A percentile compares a stretch with the other conserved stretches of the same genome.
Conservation (phyloP, 92 coral and sea anemone genomes). For the Heliopora coerulea region DNA sequence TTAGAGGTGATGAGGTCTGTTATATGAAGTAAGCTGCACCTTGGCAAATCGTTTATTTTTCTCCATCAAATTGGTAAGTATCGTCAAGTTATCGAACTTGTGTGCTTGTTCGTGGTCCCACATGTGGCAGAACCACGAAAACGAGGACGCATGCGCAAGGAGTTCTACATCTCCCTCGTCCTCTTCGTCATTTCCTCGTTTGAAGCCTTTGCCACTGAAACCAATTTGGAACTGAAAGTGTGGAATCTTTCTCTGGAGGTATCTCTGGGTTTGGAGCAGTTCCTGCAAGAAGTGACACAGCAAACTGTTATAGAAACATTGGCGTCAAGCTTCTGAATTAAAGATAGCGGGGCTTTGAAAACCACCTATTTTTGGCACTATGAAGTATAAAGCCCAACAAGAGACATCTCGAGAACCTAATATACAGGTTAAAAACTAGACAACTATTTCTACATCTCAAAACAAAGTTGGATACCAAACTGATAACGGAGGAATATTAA, state of each 20-base stretch:
- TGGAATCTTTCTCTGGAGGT: constrained; percentile 71
- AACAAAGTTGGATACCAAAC: too few relatives aligned
- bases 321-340: too few relatives aligned
- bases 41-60: constrained; percentile 80
- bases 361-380: too few relatives aligned
- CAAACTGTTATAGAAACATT: too few relatives aligned
- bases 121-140: constrained; percentile 96
- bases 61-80: constrained; percentile 68
- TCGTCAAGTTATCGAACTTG: constrained; percentile 59
- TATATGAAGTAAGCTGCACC: constrained; percentile 55
- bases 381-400: too few relatives aligned
- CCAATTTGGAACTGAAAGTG: constrained; percentile 91
- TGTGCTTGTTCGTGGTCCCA: constrained; percentile 95
- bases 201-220: constrained; percentile 88
- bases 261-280: constrained; percentile 71
- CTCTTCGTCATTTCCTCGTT: constrained; percentile 72
- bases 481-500: too few relatives aligned
- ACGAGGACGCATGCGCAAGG: constrained; percentile 71
- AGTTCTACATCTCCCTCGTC: constrained; percentile 85
- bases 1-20: too few relatives aligned
- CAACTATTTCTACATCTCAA: too few relatives aligned
- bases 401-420: too few relatives aligned
- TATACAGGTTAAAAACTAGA: too few relatives aligned
- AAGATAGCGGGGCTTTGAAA: too few relatives aligned
- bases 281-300: constrained; percentile 54